Evolutionary conservation across 2,888 invertebrate species (phyloP), one percentile per base, ranked within the genome.

Genomic region (Sepiola atlantica): DNA sequence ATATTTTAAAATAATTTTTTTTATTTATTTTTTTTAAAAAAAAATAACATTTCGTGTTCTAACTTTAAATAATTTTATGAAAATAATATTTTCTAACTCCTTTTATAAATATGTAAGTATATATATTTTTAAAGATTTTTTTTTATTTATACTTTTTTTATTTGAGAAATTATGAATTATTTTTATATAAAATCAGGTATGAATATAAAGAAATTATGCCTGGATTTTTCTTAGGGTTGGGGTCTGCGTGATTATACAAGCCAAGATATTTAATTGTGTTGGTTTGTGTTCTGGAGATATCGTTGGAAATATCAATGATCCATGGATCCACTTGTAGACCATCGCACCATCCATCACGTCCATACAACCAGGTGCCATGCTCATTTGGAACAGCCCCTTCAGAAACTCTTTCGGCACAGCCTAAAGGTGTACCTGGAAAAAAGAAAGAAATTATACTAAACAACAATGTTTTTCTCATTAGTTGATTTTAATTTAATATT

Each of bases 351-450:
- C 96, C 96, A 92, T 96, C 95, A n/a, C 96, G 95, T 0, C 96
- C 96, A 95, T 96, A 96, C 93, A 96, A 94, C 96, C 96, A 96
- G 12, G 96, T 96, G n/a, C 96, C 96, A 94, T 96, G 96, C 94
- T 96, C 96, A 94, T 96, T 96, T 0, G 96, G 96, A 77, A 95
- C 96, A 20, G 96, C 96, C 12, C 96, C 96, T 35, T 94, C 93
- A 1, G 95, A 94, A 0, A 96, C 96, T 57, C 94, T 94, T n/a
- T 96, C 95, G 12, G 96, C 96, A 95, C 96, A 96, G 21, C 96
- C 96, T 6, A 96, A 94, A 10, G 96, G 95, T 32, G 96, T 95
- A 45, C 96, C 96, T 96, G 94, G 55, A 94, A 91, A 18, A 77
- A 32, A 92, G 20, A 90, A 28, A 92, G 28, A 92, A 45, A 4